Conservation (phyloP, 2,797 vertebrate genomes). For the Eulemur coronatus region DNA sequence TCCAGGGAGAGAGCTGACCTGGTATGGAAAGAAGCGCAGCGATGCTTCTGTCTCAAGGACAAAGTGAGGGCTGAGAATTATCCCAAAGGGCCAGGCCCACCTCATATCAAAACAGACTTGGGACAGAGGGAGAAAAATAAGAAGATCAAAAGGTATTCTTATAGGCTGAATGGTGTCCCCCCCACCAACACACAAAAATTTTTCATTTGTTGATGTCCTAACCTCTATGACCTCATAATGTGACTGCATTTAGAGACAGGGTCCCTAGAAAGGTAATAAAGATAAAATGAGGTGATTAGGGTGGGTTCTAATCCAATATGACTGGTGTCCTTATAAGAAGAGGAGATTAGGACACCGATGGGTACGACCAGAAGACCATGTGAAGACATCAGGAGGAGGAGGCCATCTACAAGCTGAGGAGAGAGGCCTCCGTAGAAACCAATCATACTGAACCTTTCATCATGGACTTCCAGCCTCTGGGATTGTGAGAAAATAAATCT, state of each 20-base stretch:
- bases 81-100: not conserved
- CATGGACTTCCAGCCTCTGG: not conserved
- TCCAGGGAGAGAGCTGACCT: not conserved
- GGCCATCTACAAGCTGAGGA: not conserved
- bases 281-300: not conserved
- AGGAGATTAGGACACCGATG: not conserved
- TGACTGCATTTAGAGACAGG: not conserved
- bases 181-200: not conserved
- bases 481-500: not conserved
- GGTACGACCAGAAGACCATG: not conserved
- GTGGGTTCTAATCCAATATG: not conserved
- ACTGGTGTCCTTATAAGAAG: not conserved
- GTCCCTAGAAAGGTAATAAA: not conserved
- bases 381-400: not conserved
- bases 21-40: not conserved
- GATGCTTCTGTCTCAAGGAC: not conserved
- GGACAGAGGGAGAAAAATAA: not conserved
- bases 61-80: not conserved
- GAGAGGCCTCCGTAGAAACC: not conserved
- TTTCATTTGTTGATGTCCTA: not conserved
- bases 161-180: not conserved
- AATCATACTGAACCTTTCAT: not conserved
- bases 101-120: not conserved
- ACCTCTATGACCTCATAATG: not conserved
- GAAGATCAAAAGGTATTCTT: not conserved